A percentile compares a stretch with the other conserved stretches of the same genome.
Conservation (phyloP, 2,113 vertebrate genomes). For the Python bivittatus region DNA sequence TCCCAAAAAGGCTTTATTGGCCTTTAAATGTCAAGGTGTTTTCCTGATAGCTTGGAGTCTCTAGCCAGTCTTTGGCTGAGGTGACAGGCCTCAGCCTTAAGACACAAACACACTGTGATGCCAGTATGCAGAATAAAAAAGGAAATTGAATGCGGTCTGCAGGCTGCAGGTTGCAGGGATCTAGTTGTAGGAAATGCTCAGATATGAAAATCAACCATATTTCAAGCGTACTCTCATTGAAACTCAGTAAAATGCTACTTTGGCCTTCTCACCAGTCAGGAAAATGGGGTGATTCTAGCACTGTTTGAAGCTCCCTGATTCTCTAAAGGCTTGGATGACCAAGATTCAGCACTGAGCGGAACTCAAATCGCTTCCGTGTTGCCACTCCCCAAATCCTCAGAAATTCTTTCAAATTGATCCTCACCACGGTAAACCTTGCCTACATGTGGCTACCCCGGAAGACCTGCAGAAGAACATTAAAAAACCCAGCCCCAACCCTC, state of each 20-base stretch:
- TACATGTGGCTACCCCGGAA: not conserved
- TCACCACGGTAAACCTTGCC: not conserved
- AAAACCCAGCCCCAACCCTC: not conserved
- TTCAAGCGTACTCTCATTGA: not conserved
- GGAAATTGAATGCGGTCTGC: not conserved
- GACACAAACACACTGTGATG: not conserved
- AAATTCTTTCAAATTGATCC: not conserved
- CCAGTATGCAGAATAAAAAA: not conserved
- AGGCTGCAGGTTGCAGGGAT: not conserved
- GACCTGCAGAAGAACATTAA: not conserved
- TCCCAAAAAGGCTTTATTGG: not conserved
- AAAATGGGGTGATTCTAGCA: not conserved
- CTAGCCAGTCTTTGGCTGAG: not conserved
- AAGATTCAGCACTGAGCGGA: not conserved
- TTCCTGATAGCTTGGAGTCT: not conserved
- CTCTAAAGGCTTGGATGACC: not conserved
- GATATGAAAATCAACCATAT: not conserved
- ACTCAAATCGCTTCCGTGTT: not conserved
- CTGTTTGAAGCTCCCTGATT: not conserved
- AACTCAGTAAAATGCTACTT: not conserved
- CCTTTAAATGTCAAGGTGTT: not conserved
- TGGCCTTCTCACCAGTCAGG: not conserved
- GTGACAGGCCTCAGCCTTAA: not conserved
- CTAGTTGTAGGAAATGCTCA: not conserved
- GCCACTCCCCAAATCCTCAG: not conserved